phyloP scores from a whole-genome alignment of 2,113 vertebrate species.

The Fregetta grallaria region DNA sequence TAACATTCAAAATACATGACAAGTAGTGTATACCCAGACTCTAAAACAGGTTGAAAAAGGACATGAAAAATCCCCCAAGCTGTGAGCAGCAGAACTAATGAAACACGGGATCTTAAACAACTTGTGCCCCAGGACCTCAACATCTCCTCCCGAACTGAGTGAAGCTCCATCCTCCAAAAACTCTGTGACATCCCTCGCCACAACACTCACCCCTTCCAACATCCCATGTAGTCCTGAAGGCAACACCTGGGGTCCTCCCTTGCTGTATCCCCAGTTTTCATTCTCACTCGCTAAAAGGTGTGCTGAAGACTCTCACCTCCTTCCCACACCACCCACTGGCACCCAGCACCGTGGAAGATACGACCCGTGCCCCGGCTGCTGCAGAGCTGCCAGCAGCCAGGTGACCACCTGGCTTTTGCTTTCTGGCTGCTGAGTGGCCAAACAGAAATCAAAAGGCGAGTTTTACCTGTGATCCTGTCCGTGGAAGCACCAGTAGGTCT shows the following conservation, averaged over 20 bases:
- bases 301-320: not conserved
- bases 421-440: not conserved
- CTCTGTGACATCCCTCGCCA: not conserved
- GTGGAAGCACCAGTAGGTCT: not conserved
- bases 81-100: not conserved
- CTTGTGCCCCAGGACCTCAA: not conserved
- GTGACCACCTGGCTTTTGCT: not conserved
- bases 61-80: not conserved
- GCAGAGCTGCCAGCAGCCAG: not conserved
- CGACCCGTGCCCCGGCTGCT: rapidly evolving
- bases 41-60: not conserved
- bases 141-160: not conserved
- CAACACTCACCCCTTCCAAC: not conserved
- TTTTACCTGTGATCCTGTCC: not conserved
- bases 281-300: not conserved
- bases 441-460: not conserved
- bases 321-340: not conserved
- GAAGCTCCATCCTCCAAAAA: not conserved
- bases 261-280: not conserved
- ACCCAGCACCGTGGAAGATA: not conserved
- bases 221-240: not conserved
- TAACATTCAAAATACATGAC: not conserved
- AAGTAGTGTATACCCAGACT: not conserved
- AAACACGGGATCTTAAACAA: not conserved
- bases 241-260: not conserved